phyloP scores from a whole-genome alignment of 2,797 vertebrate genomes.

The Coregonus sp. region DNA sequence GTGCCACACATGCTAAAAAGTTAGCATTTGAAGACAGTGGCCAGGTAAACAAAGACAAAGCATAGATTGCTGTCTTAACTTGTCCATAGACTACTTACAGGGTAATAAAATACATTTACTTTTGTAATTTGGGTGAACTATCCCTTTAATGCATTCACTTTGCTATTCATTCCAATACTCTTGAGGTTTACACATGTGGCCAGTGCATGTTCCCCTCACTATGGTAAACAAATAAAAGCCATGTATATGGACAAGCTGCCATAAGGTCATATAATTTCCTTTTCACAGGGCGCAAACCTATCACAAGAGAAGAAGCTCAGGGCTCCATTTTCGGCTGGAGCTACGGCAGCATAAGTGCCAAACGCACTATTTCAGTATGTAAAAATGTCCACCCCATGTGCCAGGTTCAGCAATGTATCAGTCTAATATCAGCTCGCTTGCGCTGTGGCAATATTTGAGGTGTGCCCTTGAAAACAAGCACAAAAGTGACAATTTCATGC shows the following conservation, averaged over 20 bases:
- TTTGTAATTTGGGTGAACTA: neutral
- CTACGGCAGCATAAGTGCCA: no score
- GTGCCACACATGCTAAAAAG: neutral
- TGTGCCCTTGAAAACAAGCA: no score
- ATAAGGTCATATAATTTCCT: neutral
- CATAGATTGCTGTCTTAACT: neutral
- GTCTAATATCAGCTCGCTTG: no score
- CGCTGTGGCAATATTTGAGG: no score
- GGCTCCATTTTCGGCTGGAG: no score
- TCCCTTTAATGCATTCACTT: neutral
- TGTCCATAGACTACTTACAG: neutral
- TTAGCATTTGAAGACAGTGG: neutral
- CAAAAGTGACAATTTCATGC: no score
- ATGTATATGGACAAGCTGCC: constrained; percentile 1
- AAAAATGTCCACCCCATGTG: no score
- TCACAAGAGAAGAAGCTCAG: neutral
- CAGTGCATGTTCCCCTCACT: neutral
- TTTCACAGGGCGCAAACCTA: neutral
- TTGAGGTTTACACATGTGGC: neutral
- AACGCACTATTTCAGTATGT: no score
- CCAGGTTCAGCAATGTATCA: no score
- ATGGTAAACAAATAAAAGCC: constrained; percentile 6
- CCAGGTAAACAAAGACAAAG: neutral
- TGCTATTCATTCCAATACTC: neutral
- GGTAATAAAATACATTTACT: neutral